Evolutionary conservation across 2,888 invertebrate genomes (phyloP).

Genomic region (Drosophila borborema): DNA sequence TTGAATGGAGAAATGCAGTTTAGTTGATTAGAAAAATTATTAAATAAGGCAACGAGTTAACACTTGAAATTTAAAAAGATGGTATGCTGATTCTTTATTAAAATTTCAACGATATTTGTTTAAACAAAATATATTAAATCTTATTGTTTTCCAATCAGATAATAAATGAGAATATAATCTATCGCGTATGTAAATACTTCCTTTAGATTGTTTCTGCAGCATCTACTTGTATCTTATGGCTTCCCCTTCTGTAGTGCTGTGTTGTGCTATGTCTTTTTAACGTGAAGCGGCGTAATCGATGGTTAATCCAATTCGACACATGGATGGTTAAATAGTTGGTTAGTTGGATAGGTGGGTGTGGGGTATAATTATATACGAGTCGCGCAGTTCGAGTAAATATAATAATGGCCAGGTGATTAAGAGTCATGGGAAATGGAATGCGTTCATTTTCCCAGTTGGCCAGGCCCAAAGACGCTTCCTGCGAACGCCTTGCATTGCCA

Average conservation of each 20-base stretch:
- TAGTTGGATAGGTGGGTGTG: slow-evolving; percentile 55
- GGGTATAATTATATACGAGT: slow-evolving; percentile 68
- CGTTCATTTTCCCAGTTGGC: slow-evolving; percentile 74
- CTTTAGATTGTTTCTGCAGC: background rate
- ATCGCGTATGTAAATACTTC: background rate
- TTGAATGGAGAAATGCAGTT: no score
- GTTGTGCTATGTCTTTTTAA: slow-evolving; percentile 2
- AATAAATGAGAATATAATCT: no score
- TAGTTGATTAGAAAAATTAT: no score
- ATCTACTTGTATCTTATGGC: slow-evolving; percentile 1
- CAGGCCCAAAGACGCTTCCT: slow-evolving; percentile 24
- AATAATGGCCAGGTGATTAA: slow-evolving; percentile 77
- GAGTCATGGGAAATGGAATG: slow-evolving; percentile 78
- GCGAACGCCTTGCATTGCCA: slow-evolving; percentile 18
- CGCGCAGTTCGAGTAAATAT: slow-evolving; percentile 63
- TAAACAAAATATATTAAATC: background rate
- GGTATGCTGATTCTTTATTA: no score
- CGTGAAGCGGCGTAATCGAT: slow-evolving; percentile 44
- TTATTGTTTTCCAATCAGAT: slow-evolving; percentile 4
- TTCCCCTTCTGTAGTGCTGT: background rate
- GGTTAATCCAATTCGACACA: slow-evolving; percentile 72
- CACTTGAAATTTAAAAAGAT: no score
- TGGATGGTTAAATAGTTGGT: slow-evolving; percentile 46
- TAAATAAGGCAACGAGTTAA: no score
- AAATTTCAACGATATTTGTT: background rate